Evolutionary conservation across 2,113 vertebrate genomes (phyloP).

Genomic region (Dromiciops gliroides): DNA sequence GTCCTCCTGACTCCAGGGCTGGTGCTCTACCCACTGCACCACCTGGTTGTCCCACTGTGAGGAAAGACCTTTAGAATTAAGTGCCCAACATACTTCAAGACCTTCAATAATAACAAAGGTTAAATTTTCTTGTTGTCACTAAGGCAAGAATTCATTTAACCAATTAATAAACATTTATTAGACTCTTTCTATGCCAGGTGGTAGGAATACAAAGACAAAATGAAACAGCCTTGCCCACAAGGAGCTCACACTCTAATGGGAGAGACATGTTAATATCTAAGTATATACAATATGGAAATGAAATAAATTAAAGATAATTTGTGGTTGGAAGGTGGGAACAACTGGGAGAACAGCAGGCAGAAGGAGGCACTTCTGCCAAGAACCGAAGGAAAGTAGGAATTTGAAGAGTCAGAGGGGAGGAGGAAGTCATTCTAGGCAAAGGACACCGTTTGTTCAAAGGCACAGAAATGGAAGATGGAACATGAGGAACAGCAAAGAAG

Average conservation of each 20-base stretch:
- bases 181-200: not conserved
- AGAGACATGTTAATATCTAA: not conserved
- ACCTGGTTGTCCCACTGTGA: not conserved
- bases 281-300: not conserved
- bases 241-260: not conserved
- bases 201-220: not conserved
- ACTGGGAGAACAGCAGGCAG: not conserved
- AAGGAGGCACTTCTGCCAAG: not conserved
- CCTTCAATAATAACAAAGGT: not conserved
- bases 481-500: not conserved
- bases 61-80: not conserved
- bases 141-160: not conserved
- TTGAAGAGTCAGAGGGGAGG: not conserved
- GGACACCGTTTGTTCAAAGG: not conserved
- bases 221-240: not conserved
- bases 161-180: not conserved
- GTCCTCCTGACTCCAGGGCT: not conserved
- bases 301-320: not conserved
- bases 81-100: not conserved
- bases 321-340: not conserved
- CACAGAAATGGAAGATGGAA: not conserved
- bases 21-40: too few species aligned
- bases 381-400: not conserved
- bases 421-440: not conserved
- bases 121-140: not conserved